Conservation (phyloP, 2,888 invertebrate species). For the Aethes cnicana region DNA sequence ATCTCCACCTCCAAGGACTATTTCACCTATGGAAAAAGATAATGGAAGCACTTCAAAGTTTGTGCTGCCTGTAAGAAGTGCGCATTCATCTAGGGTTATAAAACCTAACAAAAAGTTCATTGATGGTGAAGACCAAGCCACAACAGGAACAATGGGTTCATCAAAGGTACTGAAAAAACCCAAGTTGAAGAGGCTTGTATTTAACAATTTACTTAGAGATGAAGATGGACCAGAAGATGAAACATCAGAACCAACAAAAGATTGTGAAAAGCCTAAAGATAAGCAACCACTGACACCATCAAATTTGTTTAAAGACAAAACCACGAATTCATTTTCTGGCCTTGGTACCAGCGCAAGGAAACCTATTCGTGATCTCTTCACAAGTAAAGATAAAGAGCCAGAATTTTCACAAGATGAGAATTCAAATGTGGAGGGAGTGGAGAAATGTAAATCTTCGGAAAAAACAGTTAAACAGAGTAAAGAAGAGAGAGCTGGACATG, state of each 20-base stretch:
- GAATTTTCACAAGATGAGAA: slow-evolving; percentile 69
- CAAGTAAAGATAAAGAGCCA: slow-evolving; percentile 65
- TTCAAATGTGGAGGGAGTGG: slow-evolving; percentile 61
- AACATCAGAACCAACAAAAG: slow-evolving; percentile 55
- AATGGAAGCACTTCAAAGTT: slow-evolving; percentile 80
- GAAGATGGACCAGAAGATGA: slow-evolving; percentile 60
- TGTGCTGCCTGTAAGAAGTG: slow-evolving; percentile 90
- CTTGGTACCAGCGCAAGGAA: slow-evolving; percentile 58
- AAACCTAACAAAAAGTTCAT: slow-evolving; percentile 94
- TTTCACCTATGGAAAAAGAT: slow-evolving; percentile 68
- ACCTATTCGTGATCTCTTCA: slow-evolving; percentile 62
- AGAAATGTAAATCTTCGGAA: slow-evolving; percentile 60
- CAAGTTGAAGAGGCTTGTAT: slow-evolving; percentile 72
- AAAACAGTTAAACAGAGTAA: slow-evolving; percentile 43
- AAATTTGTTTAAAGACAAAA: slow-evolving; percentile 73
- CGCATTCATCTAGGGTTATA: slow-evolving; percentile 92
- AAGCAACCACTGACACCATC: slow-evolving; percentile 56
- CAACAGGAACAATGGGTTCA: slow-evolving; percentile 51
- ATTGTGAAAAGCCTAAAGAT: slow-evolving; percentile 60
- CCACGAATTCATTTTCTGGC: slow-evolving; percentile 66
- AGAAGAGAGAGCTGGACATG: slow-evolving; percentile 72
- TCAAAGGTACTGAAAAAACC: slow-evolving; percentile 78
- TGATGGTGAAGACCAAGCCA: slow-evolving; percentile 83
- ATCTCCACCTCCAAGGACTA: slow-evolving; percentile 71
- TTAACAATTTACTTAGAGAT: slow-evolving; percentile 67